Percentiles rank a stretch among this genome's conserved stretches.
Conservation (phyloP, 2,113 vertebrate species). For the Ptyas mucosa region DNA sequence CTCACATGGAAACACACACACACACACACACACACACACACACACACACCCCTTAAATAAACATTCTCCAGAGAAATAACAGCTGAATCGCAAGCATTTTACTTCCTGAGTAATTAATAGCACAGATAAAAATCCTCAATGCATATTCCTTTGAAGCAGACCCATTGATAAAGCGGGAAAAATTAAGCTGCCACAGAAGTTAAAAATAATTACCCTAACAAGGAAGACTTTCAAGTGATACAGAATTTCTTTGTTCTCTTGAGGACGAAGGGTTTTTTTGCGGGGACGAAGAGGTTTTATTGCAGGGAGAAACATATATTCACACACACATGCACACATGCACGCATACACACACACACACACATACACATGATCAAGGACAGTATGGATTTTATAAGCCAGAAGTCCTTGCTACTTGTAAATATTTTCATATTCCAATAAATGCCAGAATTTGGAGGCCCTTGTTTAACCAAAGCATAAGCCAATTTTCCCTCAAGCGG, state of each 20-base stretch:
- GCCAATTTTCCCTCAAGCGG: neutral
- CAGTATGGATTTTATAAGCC: neutral
- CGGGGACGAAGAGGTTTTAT: slow-evolving; percentile 21
- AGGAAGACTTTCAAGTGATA: slow-evolving; percentile 42
- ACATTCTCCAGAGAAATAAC: slow-evolving; percentile 57
- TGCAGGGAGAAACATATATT: neutral
- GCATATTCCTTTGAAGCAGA: slow-evolving; percentile 40
- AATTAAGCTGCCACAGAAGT: slow-evolving; percentile 48
- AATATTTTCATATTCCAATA: neutral
- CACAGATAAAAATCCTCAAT: slow-evolving; percentile 54
- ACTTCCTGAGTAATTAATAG: slow-evolving; percentile 58
- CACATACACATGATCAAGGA: neutral
- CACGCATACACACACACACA: too few relatives aligned
- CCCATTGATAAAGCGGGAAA: slow-evolving; percentile 49
- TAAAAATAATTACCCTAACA: slow-evolving; percentile 54
- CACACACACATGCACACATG: neutral
- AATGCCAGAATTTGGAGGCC: neutral
- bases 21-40: neutral
- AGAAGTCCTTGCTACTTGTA: neutral
- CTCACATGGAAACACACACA: neutral
- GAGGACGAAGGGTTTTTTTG: slow-evolving; percentile 25
- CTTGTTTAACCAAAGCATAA: neutral
- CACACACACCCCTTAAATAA: slow-evolving; percentile 62
- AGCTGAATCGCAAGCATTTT: slow-evolving; percentile 44
- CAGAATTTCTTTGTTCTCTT: slow-evolving; percentile 1